A percentile compares a stretch with the other conserved stretches of the same genome.
phyloP scores from a whole-genome alignment of 2,113 vertebrate species.

The Carettochelys insculpta region DNA sequence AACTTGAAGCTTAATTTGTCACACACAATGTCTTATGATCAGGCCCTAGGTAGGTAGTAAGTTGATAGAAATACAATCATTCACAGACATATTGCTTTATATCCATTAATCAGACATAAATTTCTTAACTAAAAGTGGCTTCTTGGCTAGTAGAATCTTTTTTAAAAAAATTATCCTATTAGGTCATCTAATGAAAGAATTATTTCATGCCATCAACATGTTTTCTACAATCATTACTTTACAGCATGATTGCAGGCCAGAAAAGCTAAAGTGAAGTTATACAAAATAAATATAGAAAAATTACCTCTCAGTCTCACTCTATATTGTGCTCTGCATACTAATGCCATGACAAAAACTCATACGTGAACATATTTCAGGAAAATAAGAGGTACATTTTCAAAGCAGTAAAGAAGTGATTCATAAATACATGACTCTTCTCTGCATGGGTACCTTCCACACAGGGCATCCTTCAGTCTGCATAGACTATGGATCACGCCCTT shows the following conservation, averaged over 20 bases:
- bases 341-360: neutral
- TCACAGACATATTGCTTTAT: neutral
- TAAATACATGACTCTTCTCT: slow-evolving; percentile 3
- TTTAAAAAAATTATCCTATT: neutral
- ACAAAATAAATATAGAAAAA: neutral
- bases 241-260: neutral
- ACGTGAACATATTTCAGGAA: neutral
- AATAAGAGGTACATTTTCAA: neutral
- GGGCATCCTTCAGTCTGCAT: no score
- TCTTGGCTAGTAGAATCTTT: slow-evolving; percentile 2
- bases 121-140: slow-evolving; percentile 25
- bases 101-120: neutral
- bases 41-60: neutral
- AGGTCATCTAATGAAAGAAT: neutral
- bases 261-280: neutral
- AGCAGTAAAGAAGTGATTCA: neutral
- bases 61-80: neutral
- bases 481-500: no score
- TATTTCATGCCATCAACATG: slow-evolving; percentile 21
- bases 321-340: slow-evolving; percentile 21
- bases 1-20: neutral
- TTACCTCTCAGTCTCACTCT: neutral
- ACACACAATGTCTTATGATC: neutral
- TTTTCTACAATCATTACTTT: slow-evolving; percentile 27
- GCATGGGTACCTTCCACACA: neutral